Base-by-base conservation (phyloP, 2,888 invertebrate species). In the Steromphala cineraria region DNA sequence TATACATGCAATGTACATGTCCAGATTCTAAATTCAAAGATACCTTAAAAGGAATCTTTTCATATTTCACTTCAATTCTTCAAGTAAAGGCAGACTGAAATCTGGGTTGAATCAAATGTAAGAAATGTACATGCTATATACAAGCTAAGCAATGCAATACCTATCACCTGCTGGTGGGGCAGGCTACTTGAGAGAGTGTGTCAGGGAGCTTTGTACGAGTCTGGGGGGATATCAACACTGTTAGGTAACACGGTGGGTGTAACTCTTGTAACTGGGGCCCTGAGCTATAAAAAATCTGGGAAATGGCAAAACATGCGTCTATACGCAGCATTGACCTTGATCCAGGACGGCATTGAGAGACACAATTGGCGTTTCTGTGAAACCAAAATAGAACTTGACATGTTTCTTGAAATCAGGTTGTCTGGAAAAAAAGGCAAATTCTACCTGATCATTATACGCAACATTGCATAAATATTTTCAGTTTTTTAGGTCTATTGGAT, bases 221-320 rank as follows among this genome's bases (percentile, higher is more conserved):
- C 13, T 24, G 28, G 28, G 62, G 62, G 15, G 62, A 24, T 62
- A 62, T 28, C 2, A n/a, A 62, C 24, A n/a, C 21, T 62, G 62
- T 62, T 62, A 62, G 62, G 62, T 62, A 62, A 62, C 62, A 62
- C 62, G 10, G 24, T 62, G 62, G 62, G 62, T 62, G 62, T 62
- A 62, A 62, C 62, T 10, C 15, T 28, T 62, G 62, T 62, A 62
- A 62, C 62, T 62, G 62, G 24, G 62, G 62, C 62, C n/a, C 2
- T 13, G 24, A 15, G 62, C 62, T 62, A 62, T 28, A 62, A 62
- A 62, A 62, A 62, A 28, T 28, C 28, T 24, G 21, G 62, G 28
- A 62, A 62, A 62, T 62, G 28, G 28, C 28, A 17, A 62, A 28
- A 28, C 62, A 17, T 24, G 62, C 28, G 28, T 62, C 24, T 62